Conservation (phyloP, 2,113 vertebrate species). For the Arvicanthis niloticus region DNA sequence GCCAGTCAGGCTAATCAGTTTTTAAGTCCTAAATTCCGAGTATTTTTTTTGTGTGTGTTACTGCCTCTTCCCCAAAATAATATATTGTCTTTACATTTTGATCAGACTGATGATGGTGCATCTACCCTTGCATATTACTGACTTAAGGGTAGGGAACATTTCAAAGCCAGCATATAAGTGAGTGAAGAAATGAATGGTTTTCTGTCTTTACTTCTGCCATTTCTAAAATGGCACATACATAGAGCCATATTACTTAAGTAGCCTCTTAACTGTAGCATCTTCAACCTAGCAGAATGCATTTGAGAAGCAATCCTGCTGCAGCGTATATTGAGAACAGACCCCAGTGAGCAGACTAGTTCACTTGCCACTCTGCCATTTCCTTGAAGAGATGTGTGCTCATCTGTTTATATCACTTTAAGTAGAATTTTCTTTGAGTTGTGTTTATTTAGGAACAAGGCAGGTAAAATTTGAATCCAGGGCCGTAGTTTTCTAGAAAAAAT, state of each 20-base stretch:
- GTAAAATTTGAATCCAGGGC: conserved; percentile 13
- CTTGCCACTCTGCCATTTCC: neutral
- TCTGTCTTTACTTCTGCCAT: neutral
- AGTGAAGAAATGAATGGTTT: conserved; percentile 17
- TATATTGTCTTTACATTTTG: neutral
- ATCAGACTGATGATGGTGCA: neutral
- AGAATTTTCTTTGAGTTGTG: conserved; percentile 43
- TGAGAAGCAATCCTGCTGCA: neutral
- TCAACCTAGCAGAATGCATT: neutral
- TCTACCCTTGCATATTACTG: neutral
- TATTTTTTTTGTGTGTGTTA: neutral
- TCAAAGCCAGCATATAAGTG: neutral
- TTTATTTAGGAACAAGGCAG: neutral
- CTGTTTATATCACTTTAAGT: conserved; percentile 13
- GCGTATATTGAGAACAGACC: neutral
- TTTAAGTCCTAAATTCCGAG: neutral
- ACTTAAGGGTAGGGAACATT: neutral
- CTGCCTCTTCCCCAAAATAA: neutral
- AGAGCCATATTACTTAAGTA: neutral
- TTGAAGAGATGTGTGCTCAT: neutral
- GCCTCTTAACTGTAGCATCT: neutral
- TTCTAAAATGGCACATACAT: neutral
- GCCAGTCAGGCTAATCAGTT: neutral
- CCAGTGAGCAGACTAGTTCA: neutral
- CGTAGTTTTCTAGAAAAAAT: conserved; percentile 29